phyloP scores from a whole-genome alignment of 2,113 vertebrate genomes.

The Cairina moschata region DNA sequence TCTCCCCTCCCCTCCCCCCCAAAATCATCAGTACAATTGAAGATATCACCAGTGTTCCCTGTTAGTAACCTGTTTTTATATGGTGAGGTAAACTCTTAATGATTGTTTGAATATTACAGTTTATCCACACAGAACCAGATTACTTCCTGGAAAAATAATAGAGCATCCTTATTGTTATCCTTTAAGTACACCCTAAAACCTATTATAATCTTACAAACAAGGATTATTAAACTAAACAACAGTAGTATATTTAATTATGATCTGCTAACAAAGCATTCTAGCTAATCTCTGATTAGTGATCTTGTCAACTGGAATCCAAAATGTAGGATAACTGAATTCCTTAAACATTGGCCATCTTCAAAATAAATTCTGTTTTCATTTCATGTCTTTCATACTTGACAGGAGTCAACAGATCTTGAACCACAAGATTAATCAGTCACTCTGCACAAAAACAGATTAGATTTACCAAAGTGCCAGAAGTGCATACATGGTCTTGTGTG shows the following conservation, averaged over 20 bases:
- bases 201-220: constrained; percentile 2
- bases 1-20: too few species aligned
- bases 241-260: constrained; percentile 28
- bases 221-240: constrained; percentile 28
- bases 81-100: neutral
- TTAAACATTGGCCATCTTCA: neutral
- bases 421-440: neutral
- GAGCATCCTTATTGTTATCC: constrained; percentile 13
- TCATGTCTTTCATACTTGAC: neutral
- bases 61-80: neutral
- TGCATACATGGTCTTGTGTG: neutral
- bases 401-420: neutral
- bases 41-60: neutral
- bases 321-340: neutral
- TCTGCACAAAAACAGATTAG: neutral
- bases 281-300: constrained; percentile 23
- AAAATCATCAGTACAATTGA: neutral
- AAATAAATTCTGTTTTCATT: neutral
- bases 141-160: constrained; percentile 28
- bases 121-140: neutral
- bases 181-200: constrained; percentile 20
- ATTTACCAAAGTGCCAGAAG: neutral
- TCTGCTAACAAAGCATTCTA: constrained; percentile 21
- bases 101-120: neutral
- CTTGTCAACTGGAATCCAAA: neutral